Evolutionary conservation across 2,888 invertebrate genomes (phyloP), one percentile per base, ranked within the genome.

Genomic region (Aromia moschata): DNA sequence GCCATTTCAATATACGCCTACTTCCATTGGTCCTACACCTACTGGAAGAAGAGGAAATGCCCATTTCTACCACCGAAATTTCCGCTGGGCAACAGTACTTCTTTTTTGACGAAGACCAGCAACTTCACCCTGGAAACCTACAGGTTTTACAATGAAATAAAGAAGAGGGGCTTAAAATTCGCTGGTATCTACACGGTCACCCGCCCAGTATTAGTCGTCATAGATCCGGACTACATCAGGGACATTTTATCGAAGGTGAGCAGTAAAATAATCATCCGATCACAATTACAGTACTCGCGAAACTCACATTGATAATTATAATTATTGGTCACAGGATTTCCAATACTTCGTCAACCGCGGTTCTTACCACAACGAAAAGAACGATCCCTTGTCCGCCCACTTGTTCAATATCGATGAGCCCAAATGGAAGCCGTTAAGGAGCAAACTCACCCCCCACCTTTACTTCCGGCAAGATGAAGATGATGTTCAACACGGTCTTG

Each of bases 161-260:
- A 49, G 25, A 56, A 25, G 17, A 17, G 9, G 15, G 56, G 56
- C 7, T 17, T 14, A 9, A 56, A 41, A 49, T 49, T 47, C 25
- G 25, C 25, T 59, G 62, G 62, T 5, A 54, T 62, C 1, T 62
- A 49, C 31, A 17, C 57, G 11, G 62, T 59, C 5, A n/a, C 60
- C 10, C 41, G 65, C 12, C 75, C 75, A 1, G 40, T 58, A 9
- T 41, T 77, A 5, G 51, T 77, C 1, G 14, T 75, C 3, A 17
- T 70, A 2, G 74, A 76, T 57, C 72, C 74, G 1, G 69, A 71
- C 2, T 49, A 72, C 14, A 64, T 75, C 12, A 69, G 68, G 53
- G 56, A 62, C 16, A 60, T 77, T 14, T 37, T 76, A 12, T 66
- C 68, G 2, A 72, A 67, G n/a, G n/a, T n/a, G n/a, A n/a, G n/a